Conservation (phyloP, 2,797 vertebrate genomes). For the Echiichthys vipera region DNA sequence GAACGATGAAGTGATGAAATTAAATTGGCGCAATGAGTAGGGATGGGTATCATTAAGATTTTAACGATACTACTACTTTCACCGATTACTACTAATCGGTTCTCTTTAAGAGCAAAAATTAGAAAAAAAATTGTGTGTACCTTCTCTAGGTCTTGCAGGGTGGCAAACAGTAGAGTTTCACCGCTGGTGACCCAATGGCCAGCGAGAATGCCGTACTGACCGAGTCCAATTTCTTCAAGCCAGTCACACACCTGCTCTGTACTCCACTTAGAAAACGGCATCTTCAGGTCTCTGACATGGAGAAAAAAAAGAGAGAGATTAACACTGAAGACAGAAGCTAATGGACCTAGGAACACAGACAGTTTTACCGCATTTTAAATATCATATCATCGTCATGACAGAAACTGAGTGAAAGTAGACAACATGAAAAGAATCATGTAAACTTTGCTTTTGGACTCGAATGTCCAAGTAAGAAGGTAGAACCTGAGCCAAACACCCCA, state of each 20-base stretch:
- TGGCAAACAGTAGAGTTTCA: conserved; percentile 91
- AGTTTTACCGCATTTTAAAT: not conserved
- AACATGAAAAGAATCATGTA: not conserved
- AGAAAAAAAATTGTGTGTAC: too few species aligned
- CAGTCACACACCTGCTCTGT: conserved; percentile 93
- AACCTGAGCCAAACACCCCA: not conserved
- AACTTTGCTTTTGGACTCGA: not conserved
- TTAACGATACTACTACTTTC: too few species aligned
- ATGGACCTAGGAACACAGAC: not conserved
- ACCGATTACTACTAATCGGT: too few species aligned
- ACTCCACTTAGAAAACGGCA: conserved; percentile 93
- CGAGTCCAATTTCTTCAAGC: conserved; percentile 94
- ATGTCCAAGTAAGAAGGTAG: not conserved
- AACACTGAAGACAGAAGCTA: not conserved
- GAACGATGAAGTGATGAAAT: too few species aligned
- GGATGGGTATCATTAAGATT: too few species aligned
- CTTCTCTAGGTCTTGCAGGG: conserved; percentile 94
- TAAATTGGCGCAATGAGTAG: too few species aligned
- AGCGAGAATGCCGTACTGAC: conserved; percentile 90
- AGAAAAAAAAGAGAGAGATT: conserved; percentile 1
- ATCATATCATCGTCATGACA: too few species aligned
- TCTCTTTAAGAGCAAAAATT: too few species aligned
- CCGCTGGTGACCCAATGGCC: conserved; percentile 92
- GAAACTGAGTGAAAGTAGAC: not conserved
- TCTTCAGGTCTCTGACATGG: conserved; percentile 86